phyloP scores from a whole-genome alignment of 64 coral and sea anemone species.

The Montipora efflorescens region DNA sequence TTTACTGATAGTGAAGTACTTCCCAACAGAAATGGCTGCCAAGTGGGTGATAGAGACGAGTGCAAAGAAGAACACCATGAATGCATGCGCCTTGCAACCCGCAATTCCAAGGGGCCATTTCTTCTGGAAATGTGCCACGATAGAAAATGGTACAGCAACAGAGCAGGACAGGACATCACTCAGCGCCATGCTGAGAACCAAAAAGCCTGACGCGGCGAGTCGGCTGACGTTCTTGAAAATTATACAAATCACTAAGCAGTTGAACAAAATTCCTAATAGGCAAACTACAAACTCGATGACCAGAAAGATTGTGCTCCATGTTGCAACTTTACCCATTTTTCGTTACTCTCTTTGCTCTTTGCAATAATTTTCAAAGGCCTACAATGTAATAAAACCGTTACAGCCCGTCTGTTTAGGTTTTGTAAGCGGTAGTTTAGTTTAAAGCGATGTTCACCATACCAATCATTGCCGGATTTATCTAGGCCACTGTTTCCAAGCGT shows the following conservation, averaged over 20 bases:
- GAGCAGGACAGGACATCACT: constrained; percentile 60
- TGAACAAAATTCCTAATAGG: constrained; percentile 17
- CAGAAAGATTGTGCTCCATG: constrained; percentile 1
- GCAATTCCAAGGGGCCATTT: constrained; percentile 29
- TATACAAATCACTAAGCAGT: constrained; percentile 34
- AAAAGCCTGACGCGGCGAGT: constrained; percentile 17
- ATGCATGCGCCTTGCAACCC: constrained; percentile 58
- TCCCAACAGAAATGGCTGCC: constrained; percentile 48
- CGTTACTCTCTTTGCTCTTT: not conserved
- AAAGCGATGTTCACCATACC: not conserved
- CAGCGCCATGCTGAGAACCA: constrained; percentile 52
- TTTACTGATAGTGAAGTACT: constrained; percentile 63
- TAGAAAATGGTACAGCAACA: constrained; percentile 50
- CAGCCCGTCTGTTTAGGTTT: not conserved
- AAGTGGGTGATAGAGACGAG: constrained; percentile 65
- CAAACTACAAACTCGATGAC: constrained; percentile 12
- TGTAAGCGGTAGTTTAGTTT: not conserved
- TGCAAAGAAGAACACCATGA: constrained; percentile 53
- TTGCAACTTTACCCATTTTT: not conserved
- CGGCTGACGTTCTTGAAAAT: constrained; percentile 21
- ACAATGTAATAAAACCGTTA: too few species aligned
- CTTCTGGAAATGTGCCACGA: constrained; percentile 1
- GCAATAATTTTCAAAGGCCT: not conserved
- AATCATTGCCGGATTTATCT: too few species aligned
- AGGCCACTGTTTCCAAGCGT: too few species aligned